phyloP scores from a whole-genome alignment of 2,888 invertebrate species.

The Apamea sordens region DNA sequence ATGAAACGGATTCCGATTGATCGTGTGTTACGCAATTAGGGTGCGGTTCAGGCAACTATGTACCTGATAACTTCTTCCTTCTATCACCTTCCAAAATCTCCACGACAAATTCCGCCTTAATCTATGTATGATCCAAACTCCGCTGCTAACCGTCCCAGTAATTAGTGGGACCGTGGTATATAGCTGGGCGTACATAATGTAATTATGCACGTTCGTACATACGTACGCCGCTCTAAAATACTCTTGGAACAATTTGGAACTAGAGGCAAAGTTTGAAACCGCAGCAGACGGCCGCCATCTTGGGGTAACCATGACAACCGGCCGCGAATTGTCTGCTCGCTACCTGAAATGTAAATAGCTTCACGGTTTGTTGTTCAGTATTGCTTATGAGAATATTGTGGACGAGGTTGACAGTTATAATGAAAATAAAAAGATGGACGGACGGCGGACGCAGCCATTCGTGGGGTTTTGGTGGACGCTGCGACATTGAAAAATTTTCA shows the following conservation, averaged over 20 bases:
- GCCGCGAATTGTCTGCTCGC: constrained; percentile 85
- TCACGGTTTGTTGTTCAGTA: constrained; percentile 78
- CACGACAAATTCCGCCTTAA: constrained; percentile 17
- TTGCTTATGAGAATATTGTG: constrained; percentile 49
- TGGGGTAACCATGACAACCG: constrained; percentile 86
- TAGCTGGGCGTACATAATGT: constrained; percentile 86
- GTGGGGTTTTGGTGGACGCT: neutral
- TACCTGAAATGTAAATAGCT: constrained; percentile 88
- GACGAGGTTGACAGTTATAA: constrained; percentile 30
- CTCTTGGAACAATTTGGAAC: constrained; percentile 88
- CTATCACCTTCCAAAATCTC: constrained; percentile 1
- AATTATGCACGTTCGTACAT: constrained; percentile 88
- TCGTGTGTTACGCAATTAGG: too few species aligned
- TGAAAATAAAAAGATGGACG: constrained; percentile 29
- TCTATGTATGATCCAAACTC: constrained; percentile 25
- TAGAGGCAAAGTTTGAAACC: constrained; percentile 88
- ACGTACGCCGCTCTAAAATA: constrained; percentile 85
- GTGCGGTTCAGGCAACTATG: neutral
- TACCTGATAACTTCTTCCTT: neutral
- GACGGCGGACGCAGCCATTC: neutral
- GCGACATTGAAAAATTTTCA: neutral
- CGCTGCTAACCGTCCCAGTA: constrained; percentile 82
- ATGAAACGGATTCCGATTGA: too few species aligned
- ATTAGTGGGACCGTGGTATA: constrained; percentile 87
- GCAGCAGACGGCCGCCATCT: constrained; percentile 89